Evolutionary conservation across 2,113 vertebrate genomes (phyloP).

Genomic region (Montifringilla adamsi): DNA sequence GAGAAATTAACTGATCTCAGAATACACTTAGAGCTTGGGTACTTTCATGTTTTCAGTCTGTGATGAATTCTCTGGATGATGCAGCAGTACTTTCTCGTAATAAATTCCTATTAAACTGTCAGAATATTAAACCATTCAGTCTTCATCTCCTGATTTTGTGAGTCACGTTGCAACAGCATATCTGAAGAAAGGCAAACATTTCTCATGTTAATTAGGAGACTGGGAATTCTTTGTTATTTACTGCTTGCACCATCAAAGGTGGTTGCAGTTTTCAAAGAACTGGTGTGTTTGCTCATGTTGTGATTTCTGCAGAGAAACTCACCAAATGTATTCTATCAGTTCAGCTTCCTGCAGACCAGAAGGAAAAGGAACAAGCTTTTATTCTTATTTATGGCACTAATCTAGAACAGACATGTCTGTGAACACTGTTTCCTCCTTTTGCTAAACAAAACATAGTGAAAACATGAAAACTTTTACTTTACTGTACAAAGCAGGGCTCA

Average conservation of each 20-base stretch:
- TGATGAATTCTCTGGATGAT: slow-evolving; percentile 49
- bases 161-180: slow-evolving; percentile 7
- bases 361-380: background rate
- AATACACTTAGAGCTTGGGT: background rate
- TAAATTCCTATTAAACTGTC: slow-evolving; percentile 50
- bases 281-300: background rate
- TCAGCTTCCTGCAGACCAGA: background rate
- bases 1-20: background rate
- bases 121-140: slow-evolving; percentile 2
- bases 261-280: background rate
- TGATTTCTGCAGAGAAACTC: background rate
- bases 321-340: background rate
- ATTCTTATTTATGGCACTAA: background rate
- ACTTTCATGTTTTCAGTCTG: background rate
- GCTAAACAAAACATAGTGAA: background rate
- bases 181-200: slow-evolving; percentile 22
- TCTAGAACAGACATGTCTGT: background rate
- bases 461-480: background rate
- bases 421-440: background rate
- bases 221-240: slow-evolving; percentile 55
- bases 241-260: slow-evolving; percentile 5
- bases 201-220: slow-evolving; percentile 54
- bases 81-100: slow-evolving; percentile 11
- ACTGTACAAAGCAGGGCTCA: background rate
- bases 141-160: slow-evolving; percentile 8